Base-by-base conservation (phyloP, 2,888 invertebrate genomes). In the Pandemis cinnamomeana region DNA sequence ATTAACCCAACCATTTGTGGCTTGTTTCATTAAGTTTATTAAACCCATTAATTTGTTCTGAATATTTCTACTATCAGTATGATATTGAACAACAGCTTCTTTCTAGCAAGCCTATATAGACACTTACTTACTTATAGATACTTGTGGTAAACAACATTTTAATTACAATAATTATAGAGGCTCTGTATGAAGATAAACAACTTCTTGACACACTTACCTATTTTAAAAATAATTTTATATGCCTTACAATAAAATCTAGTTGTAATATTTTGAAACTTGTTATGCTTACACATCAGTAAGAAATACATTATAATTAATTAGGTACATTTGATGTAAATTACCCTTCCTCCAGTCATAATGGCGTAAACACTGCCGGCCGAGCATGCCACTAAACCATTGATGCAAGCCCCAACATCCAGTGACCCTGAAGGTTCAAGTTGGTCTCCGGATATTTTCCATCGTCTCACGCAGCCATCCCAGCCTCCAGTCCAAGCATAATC, bases 401-500 rank as follows among this genome's bases (percentile, higher is more conserved):
- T 78, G 79, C 92, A 93, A 20, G 86, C 80, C 27, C 90, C 92
- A 10, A 92, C 76, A 69, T 86, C 84, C n/a, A 93, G 80, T 64
- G 89, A 89, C 48, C 93, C 94, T 2, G 87, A 87, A 44, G 85
- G 76, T 76, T 88, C 82, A 60, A 93, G 76, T 72, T 89, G 87
- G 58, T 93, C 85, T 8, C 80, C 83, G 0, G 78, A 76, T 55
- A 93, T 88, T 76, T 87, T 89, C 91, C 91, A 93, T 42, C 93
- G 84, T 67, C 89, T 88, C 55, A 95, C 86, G 72, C 86, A 86
- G 15, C 96, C 96, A 78, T 95, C 95, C 89, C 95, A 93, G 10
- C 95, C 95, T 0, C 93, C 95, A 0, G 95, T 95, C 90, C 95
- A 96, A 7, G 93, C 90, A 76, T 87, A 85, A 74, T 87, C 85